A percentile compares a stretch with the other conserved stretches of the same genome.
Evolutionary conservation across 2,113 vertebrate species (phyloP).

Genomic region (Aythya baeri): DNA sequence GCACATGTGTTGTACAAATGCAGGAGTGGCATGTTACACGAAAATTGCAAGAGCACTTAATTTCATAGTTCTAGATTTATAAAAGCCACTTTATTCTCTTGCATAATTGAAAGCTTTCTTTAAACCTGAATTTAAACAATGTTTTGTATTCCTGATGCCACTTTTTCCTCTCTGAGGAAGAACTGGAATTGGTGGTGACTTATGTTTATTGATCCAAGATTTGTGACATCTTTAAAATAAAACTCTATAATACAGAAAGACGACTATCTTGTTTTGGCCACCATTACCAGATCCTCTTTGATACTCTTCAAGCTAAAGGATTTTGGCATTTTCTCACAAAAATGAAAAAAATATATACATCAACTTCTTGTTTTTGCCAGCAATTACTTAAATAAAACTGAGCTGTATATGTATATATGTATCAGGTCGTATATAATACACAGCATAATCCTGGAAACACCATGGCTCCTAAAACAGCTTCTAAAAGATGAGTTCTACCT

Average conservation of each 20-base stretch:
- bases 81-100: constrained; percentile 47
- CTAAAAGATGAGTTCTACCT: not conserved
- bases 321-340: not conserved
- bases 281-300: not conserved
- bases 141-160: not conserved
- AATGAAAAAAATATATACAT: not conserved
- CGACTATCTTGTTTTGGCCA: not conserved
- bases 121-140: not conserved
- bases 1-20: constrained; percentile 26
- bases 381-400: not conserved
- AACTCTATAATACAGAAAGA: not conserved
- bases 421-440: not conserved
- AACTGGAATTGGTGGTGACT: not conserved
- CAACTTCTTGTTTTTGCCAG: not conserved
- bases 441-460: not conserved
- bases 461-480: not conserved
- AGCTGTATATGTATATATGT: too few species aligned
- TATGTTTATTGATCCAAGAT: not conserved
- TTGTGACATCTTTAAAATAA: not conserved
- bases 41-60: not conserved
- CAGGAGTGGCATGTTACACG: not conserved
- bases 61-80: constrained; percentile 40
- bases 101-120: not conserved
- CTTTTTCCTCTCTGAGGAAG: not conserved
- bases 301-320: not conserved